Base-by-base conservation (phyloP, 2,113 vertebrate species). In the Rhizomys pruinosus region DNA sequence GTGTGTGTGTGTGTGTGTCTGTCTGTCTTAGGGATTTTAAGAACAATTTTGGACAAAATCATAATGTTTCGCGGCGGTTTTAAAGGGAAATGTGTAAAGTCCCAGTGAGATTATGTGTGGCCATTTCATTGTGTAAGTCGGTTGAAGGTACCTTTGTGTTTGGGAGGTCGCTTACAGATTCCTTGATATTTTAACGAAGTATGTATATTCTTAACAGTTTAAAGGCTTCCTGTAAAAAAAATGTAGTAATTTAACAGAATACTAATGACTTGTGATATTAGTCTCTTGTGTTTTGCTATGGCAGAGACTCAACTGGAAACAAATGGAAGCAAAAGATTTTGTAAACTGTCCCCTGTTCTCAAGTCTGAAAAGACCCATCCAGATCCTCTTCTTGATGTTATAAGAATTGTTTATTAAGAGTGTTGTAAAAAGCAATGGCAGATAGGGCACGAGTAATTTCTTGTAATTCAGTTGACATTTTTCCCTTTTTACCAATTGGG, bases 281-380 rank as follows among this genome's bases (percentile, higher is more conserved):
- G 66, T 84, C 39, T 90, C 84, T 95, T 92, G 80, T 63, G 37
- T 69, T 93, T 88, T 84, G 61, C 63, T 90, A 57, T 79, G 64
- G 85, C 66, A 89, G 69, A 93, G 82, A 22, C 52, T 61, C 63
- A 80, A 80, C 73, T 47, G 68, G 86, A 77, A 85, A 68, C 79
- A 76, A 73, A 66, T 86, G 91, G 96, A 76, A 92, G 82, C 23
- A 74, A 61, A 82, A 90, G 79, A 88, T 52, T 94, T 88, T 59
- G 68, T 92, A 76, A 92, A 89, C 84, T 91, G n/a, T n/a, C 71
- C 66, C 61, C 7, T 10, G 0, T 79, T 89, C 34, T 64, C 61
- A 22, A 89, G 71, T 84, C 55, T 80, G 66, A 91, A 93, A 74
- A 69, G 39, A 55, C 19, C 69, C 34, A 59, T 90, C 15, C 27